phyloP scores from a whole-genome alignment of 2,797 vertebrate genomes.

The Cheirogaleus major region DNA sequence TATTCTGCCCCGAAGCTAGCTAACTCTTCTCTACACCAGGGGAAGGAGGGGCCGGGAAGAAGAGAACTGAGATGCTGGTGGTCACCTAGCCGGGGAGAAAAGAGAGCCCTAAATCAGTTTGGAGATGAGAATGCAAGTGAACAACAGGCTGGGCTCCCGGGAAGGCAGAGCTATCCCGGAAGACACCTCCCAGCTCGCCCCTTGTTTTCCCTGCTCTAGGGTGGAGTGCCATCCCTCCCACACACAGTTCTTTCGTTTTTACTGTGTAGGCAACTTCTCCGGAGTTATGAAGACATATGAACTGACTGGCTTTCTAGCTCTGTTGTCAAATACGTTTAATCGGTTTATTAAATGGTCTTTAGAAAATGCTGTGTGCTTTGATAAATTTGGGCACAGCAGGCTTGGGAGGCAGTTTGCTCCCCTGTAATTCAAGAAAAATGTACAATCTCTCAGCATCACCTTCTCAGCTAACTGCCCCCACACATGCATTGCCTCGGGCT shows the following conservation, averaged over 20 bases:
- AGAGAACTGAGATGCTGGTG: neutral
- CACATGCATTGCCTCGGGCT: neutral
- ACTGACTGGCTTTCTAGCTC: neutral
- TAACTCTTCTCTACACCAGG: neutral
- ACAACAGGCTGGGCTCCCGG: neutral
- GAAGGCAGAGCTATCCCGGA: neutral
- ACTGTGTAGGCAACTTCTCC: neutral
- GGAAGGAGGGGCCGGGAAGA: neutral
- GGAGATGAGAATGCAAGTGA: neutral
- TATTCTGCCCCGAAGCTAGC: neutral
- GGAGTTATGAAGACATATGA: neutral
- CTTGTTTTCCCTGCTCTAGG: no score
- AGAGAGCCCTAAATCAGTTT: neutral
- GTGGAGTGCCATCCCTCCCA: neutral
- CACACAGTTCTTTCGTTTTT: neutral
- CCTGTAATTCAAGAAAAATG: neutral
- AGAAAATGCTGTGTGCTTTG: neutral
- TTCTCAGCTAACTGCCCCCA: fast-evolving
- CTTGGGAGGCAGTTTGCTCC: neutral
- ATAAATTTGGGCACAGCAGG: neutral
- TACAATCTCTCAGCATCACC: fast-evolving
- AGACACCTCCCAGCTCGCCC: fast-evolving
- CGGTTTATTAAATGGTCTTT: neutral
- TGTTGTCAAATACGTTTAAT: conserved; percentile 17
- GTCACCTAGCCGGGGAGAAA: neutral